Conservation (phyloP, 37 sponge, comb jelly and placozoan species). For the Chondrilla cf. caribensis region DNA sequence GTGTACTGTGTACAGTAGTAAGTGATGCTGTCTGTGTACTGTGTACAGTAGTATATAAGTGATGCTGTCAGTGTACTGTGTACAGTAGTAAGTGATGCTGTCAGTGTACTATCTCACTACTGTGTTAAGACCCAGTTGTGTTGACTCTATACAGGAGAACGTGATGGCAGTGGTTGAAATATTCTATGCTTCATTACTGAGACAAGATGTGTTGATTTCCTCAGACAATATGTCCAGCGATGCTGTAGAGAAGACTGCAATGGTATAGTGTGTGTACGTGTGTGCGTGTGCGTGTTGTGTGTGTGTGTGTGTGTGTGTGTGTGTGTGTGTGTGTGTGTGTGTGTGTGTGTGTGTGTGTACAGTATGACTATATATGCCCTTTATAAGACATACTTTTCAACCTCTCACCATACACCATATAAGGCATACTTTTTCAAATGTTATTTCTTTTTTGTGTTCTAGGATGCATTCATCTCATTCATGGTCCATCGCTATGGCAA, state of each 20-base stretch:
- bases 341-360: constrained; percentile 29
- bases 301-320: constrained; percentile 8
- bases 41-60: no score
- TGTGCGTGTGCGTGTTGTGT: background rate
- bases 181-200: background rate
- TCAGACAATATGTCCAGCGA: background rate
- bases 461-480: constrained; percentile 49
- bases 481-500: constrained; percentile 45
- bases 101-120: no score
- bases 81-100: no score
- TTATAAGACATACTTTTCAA: background rate
- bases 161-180: background rate
- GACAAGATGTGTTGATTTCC: background rate
- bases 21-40: no score
- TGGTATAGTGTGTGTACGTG: background rate
- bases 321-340: constrained; percentile 24
- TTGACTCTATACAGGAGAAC: background rate
- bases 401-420: no score
- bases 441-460: background rate
- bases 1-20: no score
- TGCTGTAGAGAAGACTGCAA: background rate
- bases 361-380: background rate
- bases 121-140: no score
- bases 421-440: background rate
- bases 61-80: no score